Evolutionary conservation across 2,797 vertebrate species (phyloP), one percentile per base, ranked within the genome.

Genomic region (Numenius phaeopus): DNA sequence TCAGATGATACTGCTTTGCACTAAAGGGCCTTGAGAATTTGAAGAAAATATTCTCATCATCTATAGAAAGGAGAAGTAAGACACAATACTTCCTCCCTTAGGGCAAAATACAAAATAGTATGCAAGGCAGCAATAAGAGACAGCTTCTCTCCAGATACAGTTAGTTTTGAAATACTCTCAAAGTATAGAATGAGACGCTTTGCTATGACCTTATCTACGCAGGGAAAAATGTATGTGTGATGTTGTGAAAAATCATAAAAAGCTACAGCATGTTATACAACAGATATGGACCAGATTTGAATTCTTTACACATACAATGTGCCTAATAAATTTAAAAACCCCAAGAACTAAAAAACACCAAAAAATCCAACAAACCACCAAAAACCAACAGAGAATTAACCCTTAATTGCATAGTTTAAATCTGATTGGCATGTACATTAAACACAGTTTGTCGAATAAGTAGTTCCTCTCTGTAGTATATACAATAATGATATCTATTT

Each of bases 161-260:
- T 34, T 85, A 52, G 14, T 76, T 87, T 78, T 88, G 46, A 88
- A 39, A 79, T 55, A 23, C 8, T 70, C 20, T 58, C 7, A 5
- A 49, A 73, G 46, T 52, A 47, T 24, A 72, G 66, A 93, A 44
- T 57, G 69, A 75, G 34, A 24, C 39, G 30, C 16, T 90, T 86
- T 79, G 42, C 47, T 88, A 5, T 66, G 64, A 79, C 30, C 47
- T 87, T 87, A 26, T 81, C 62, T 72, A 26, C 57, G 55, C 14
- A 62, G 27, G 14, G 20, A 29, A 78, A 94, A 95, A 77, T 29
- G 8, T 49, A 81, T 72, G 46, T 88, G 87, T 66, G 69, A 86
- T 73, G 42, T 47, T 92, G 62, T 55, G 70, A 95, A 94, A 95
- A 90, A 75, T 30, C 21, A 46, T 40, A 37, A 86, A 83, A 88